Conservation (phyloP, 2,888 invertebrate species). For the Eupithecia inturbata region DNA sequence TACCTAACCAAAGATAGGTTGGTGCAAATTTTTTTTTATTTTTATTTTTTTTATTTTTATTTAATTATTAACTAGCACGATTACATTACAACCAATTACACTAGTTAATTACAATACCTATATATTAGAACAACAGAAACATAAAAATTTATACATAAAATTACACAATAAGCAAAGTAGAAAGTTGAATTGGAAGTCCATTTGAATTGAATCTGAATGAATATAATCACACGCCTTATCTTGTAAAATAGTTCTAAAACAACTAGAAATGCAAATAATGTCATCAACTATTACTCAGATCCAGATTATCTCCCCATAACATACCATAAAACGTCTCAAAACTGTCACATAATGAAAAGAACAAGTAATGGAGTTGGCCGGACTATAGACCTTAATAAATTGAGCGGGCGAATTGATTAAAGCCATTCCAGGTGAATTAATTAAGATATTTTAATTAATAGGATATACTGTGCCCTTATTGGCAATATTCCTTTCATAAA, state of each 20-base stretch:
- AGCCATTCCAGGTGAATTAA: constrained; percentile 84
- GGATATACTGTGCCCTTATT: constrained; percentile 82
- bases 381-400: constrained; percentile 80
- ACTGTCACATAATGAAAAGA: constrained; percentile 49
- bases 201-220: background rate
- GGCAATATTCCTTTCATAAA: constrained; percentile 84
- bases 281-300: background rate
- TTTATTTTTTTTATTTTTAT: too few species aligned
- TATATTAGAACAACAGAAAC: too few species aligned
- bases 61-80: too few species aligned
- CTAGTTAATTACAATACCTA: too few species aligned
- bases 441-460: constrained; percentile 84
- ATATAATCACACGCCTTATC: background rate
- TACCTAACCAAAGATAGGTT: too few species aligned
- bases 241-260: background rate
- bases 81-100: too few species aligned
- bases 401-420: constrained; percentile 82
- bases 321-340: constrained; percentile 29
- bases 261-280: background rate
- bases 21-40: too few species aligned
- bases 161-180: too few species aligned
- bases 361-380: constrained; percentile 51
- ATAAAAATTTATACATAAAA: too few species aligned
- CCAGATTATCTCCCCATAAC: constrained; percentile 24
- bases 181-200: too few species aligned